Evolutionary conservation across 2,888 invertebrate species (phyloP).

Genomic region (Slavum lentiscoides): DNA sequence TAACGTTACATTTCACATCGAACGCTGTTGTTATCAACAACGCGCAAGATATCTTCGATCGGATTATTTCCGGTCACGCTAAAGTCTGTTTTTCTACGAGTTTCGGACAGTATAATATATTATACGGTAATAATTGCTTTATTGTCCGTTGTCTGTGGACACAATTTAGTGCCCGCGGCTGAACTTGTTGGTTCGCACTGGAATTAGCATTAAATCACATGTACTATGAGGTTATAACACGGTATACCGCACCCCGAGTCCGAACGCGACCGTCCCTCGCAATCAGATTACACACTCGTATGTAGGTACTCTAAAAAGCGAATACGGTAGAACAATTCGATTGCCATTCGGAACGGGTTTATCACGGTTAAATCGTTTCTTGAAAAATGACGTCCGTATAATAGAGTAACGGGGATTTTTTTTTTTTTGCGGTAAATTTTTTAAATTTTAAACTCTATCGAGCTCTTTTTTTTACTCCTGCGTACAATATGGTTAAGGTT

Average conservation of each 20-base stretch:
- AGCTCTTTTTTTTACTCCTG: background rate
- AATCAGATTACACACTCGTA: background rate
- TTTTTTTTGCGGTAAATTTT: background rate
- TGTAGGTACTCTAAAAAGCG: background rate
- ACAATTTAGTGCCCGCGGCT: background rate
- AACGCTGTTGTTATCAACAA: too few species aligned
- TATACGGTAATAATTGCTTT: background rate
- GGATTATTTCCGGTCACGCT: background rate
- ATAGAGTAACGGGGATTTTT: background rate
- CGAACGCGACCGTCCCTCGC: background rate
- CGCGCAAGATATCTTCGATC: background rate
- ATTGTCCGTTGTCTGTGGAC: too few species aligned
- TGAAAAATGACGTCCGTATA: background rate
- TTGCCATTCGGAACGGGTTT: background rate
- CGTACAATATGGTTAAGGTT: background rate
- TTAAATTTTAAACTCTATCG: background rate
- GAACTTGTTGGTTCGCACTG: background rate
- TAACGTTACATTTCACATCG: background rate
- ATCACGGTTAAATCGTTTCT: background rate
- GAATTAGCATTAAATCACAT: background rate
- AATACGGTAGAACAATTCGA: background rate
- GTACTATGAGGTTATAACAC: conserved; percentile 6
- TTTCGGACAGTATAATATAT: background rate
- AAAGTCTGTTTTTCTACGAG: background rate
- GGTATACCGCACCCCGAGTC: background rate